phyloP scores from a whole-genome alignment of 2,113 vertebrate species.

The Petrocephalus microphthalmus region DNA sequence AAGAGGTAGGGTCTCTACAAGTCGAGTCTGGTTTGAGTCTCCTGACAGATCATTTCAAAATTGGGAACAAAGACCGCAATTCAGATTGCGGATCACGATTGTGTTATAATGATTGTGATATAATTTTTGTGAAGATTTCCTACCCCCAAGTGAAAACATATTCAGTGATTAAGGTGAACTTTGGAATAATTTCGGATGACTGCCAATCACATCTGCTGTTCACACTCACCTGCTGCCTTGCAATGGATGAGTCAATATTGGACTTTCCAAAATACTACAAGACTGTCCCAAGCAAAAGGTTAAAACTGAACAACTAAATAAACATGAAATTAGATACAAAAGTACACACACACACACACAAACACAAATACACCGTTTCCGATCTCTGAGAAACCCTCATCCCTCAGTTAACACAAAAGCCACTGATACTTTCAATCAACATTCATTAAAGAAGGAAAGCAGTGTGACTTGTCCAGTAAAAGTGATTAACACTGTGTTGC shows the following conservation, averaged over 20 bases:
- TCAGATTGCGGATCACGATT: background rate
- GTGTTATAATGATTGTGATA: background rate
- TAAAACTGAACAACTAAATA: background rate
- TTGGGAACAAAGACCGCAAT: background rate
- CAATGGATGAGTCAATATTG: background rate
- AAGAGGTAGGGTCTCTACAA: too few species aligned
- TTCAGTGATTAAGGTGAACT: background rate
- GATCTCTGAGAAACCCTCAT: background rate
- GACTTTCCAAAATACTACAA: constrained; percentile 1
- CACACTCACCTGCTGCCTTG: background rate
- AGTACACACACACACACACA: background rate
- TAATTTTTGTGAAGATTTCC: background rate
- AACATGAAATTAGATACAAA: background rate
- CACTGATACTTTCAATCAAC: background rate
- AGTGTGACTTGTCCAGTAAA: background rate
- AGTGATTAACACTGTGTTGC: background rate
- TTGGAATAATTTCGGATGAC: background rate
- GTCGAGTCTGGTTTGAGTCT: background rate
- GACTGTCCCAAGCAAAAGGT: background rate
- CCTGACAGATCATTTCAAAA: background rate
- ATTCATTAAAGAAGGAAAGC: background rate
- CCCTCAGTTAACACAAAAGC: background rate
- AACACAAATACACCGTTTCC: background rate
- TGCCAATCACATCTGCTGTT: background rate
- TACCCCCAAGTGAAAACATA: background rate